These are phyloP conservation scores for Hydrotaea diabolus DNA, from an alignment of 2,888 invertebrate species.

Conservation along the genomic window DNA sequence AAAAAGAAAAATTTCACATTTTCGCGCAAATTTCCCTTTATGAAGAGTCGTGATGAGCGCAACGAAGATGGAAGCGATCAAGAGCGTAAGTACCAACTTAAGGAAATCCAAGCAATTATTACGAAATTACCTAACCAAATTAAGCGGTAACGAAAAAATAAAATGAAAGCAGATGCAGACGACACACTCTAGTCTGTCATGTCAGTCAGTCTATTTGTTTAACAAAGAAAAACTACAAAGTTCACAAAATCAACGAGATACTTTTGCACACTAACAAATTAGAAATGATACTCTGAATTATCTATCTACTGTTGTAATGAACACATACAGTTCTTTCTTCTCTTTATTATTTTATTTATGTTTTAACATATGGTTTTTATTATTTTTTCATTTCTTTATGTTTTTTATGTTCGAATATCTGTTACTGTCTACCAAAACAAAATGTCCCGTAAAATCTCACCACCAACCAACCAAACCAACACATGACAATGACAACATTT, in stretches of 20 bases:
- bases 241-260: conserved; percentile 21
- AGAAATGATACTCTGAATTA: neutral
- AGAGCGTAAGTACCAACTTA: conserved; percentile 91
- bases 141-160: conserved; percentile 38
- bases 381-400: conserved; percentile 40
- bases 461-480: neutral
- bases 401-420: conserved; percentile 43
- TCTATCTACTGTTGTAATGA: neutral
- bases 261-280: conserved; percentile 25
- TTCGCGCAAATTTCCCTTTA: conserved; percentile 98
- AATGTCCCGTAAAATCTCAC: conserved; percentile 24
- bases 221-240: conserved; percentile 6
- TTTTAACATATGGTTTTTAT: conserved; percentile 46
- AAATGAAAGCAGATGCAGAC: conserved; percentile 60
- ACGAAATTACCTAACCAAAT: conserved; percentile 16
- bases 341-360: conserved; percentile 17
- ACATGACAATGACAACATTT: conserved; percentile 24
- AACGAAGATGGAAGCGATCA: conserved; percentile 98
- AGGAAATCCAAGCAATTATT: conserved; percentile 3
- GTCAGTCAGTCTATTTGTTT: neutral
- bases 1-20: conserved; percentile 99
- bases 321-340: neutral
- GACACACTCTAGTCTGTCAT: conserved; percentile 31
- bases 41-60: conserved; percentile 99
- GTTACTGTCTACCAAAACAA: conserved; percentile 27